phyloP scores from a whole-genome alignment of 2,113 vertebrate species.

The Hyaena hyaena region DNA sequence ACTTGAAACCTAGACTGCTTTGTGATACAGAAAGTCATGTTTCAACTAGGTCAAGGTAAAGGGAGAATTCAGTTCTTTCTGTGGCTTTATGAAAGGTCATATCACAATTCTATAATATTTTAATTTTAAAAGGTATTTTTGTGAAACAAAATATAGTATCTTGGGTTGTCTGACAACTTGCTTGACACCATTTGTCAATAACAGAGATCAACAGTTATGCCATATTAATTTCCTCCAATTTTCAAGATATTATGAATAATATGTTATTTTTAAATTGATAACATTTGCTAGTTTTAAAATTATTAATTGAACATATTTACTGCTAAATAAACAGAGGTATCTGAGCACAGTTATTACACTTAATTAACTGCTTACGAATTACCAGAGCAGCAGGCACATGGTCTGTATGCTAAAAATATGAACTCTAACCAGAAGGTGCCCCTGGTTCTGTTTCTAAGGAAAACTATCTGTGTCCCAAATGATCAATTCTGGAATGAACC shows the following conservation, averaged over 20 bases:
- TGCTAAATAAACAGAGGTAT: not conserved
- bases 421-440: conserved; percentile 20
- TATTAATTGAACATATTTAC: not conserved
- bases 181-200: not conserved
- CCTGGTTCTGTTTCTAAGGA: not conserved
- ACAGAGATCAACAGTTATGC: not conserved
- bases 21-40: not conserved
- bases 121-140: not conserved
- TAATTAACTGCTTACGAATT: conserved; percentile 41
- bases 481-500: conserved; percentile 33
- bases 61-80: not conserved
- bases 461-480: not conserved
- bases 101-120: not conserved
- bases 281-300: not conserved
- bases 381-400: not conserved
- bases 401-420: not conserved
- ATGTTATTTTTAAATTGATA: not conserved
- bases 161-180: not conserved
- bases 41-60: not conserved
- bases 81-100: not conserved
- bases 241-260: not conserved
- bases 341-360: conserved; percentile 1
- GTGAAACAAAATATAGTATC: not conserved
- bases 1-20: not conserved
- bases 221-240: not conserved